Conservation (phyloP, 2,888 invertebrate species). For the Ormyrus nitidulus region DNA sequence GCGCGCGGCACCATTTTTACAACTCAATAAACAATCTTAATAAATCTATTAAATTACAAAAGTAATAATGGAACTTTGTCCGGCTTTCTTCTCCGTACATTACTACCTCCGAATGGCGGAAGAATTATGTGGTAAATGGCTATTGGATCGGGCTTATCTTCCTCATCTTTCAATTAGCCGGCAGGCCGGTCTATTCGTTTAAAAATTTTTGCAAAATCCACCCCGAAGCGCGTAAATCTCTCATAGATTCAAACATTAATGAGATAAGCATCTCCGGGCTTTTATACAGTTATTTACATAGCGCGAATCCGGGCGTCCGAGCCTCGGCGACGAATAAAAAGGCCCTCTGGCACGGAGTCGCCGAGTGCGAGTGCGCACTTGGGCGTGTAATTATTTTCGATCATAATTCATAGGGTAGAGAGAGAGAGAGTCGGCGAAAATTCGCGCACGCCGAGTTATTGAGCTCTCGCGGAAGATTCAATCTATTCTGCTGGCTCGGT, state of each 20-base stretch:
- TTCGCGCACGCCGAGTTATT: slow-evolving; percentile 23
- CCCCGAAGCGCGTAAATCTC: slow-evolving; percentile 37
- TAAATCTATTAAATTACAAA: background rate
- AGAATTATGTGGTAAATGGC: background rate
- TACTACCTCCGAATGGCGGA: no score
- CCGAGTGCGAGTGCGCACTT: background rate
- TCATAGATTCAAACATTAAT: slow-evolving; percentile 32
- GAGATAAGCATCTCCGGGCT: slow-evolving; percentile 45
- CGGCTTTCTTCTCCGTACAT: no score
- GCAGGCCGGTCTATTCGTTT: slow-evolving; percentile 1
- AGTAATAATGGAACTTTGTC: background rate
- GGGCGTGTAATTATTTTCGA: slow-evolving; percentile 39
- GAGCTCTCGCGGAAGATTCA: slow-evolving; percentile 33
- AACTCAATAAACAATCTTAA: slow-evolving; percentile 8
- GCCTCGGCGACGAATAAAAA: background rate
- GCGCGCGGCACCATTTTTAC: background rate
- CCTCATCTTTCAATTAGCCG: slow-evolving; percentile 34
- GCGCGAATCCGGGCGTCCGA: background rate
- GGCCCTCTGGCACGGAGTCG: background rate
- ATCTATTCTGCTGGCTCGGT: slow-evolving; percentile 47
- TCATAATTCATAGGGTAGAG: slow-evolving; percentile 35
- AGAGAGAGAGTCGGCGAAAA: slow-evolving; percentile 23
- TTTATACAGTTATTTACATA: slow-evolving; percentile 49
- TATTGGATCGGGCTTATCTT: background rate
- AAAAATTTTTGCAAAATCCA: background rate